Conservation (phyloP, 2,797 vertebrate species). For the Hylomyscus alleni region DNA sequence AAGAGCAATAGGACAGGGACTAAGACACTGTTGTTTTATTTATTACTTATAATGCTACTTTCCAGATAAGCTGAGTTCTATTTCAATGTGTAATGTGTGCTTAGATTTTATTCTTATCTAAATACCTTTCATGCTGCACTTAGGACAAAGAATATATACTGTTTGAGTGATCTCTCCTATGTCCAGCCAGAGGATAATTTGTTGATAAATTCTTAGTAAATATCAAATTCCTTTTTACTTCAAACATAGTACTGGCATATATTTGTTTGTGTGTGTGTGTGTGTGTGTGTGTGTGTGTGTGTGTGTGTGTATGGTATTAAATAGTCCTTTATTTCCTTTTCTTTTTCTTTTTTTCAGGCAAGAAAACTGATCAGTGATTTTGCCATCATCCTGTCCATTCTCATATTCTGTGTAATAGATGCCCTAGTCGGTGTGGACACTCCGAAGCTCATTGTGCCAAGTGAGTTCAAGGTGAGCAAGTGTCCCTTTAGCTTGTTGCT, state of each 20-base stretch:
- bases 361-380: conserved; percentile 99
- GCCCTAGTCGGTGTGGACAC: conserved; percentile 97
- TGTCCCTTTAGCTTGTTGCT: neutral
- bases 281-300: too few species aligned
- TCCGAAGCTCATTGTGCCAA: conserved; percentile 98
- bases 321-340: neutral
- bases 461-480: conserved; percentile 95
- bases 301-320: neutral
- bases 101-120: conserved; percentile 26
- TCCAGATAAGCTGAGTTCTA: neutral
- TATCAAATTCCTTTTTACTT: conserved; percentile 33
- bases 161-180: neutral
- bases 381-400: conserved; percentile 97
- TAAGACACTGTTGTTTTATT: neutral
- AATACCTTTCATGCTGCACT: neutral
- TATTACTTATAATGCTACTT: neutral
- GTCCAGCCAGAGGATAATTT: conserved; percentile 10
- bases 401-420: conserved; percentile 97
- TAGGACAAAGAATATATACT: neutral
- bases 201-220: conserved; percentile 1
- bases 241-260: neutral
- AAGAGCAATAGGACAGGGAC: neutral
- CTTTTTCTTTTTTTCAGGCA: conserved; percentile 89
- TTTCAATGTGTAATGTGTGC: neutral
- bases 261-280: too few species aligned